A percentile compares a stretch with the other conserved stretches of the same genome.
Conservation (phyloP, 2,888 invertebrate genomes). For the Mesorhabditis spiculigera region DNA sequence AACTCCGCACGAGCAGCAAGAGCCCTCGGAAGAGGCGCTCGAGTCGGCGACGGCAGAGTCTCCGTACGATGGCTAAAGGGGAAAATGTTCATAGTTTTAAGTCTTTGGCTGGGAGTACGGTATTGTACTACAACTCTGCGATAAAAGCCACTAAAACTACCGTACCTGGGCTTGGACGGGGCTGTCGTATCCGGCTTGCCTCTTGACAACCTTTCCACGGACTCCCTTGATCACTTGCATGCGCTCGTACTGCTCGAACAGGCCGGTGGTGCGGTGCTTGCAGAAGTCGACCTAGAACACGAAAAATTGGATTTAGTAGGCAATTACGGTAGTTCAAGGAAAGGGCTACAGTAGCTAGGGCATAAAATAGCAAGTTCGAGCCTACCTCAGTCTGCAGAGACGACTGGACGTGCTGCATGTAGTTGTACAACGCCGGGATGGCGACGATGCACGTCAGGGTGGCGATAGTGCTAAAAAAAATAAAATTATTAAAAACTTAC, state of each 20-base stretch:
- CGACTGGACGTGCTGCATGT: conserved; percentile 55
- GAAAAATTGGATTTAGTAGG: neutral
- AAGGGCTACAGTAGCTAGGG: neutral
- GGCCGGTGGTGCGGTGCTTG: conserved; percentile 42
- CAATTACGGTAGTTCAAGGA: no score
- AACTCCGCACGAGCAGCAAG: conserved; percentile 48
- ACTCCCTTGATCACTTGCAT: conserved; percentile 37
- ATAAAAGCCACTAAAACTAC: neutral
- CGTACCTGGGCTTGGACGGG: conserved; percentile 12
- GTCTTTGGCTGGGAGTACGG: neutral
- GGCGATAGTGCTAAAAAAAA: conserved; percentile 43
- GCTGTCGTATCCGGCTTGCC: conserved; percentile 40
- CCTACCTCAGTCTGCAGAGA: conserved; percentile 50
- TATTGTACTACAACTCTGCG: neutral
- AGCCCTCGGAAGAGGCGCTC: conserved; percentile 17
- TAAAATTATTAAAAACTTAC: neutral
- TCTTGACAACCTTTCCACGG: conserved; percentile 33
- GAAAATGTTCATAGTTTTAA: neutral
- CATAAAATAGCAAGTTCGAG: neutral
- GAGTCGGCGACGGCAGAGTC: conserved; percentile 24
- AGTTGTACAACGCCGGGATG: conserved; percentile 56
- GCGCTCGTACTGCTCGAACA: conserved; percentile 42
- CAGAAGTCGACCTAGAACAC: conserved; percentile 43
- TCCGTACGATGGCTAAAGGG: conserved; percentile 13
- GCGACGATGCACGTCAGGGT: conserved; percentile 52